A percentile compares a stretch with the other conserved stretches of the same genome.
phyloP scores from a whole-genome alignment of 2,888 invertebrate species.

The Melanostoma scalare region DNA sequence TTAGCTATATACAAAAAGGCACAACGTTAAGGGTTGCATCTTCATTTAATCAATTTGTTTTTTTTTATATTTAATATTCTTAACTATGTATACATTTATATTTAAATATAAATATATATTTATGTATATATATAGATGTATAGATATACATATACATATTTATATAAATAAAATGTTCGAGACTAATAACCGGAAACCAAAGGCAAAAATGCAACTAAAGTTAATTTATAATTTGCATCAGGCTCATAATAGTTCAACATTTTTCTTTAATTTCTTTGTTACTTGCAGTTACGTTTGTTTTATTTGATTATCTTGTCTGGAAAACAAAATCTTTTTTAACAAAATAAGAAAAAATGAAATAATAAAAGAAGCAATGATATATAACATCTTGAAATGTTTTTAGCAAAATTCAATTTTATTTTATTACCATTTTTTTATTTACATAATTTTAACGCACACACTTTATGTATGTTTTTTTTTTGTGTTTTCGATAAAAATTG shows the following conservation, averaged over 20 bases:
- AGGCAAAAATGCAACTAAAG: constrained; percentile 39
- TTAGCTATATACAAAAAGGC: constrained; percentile 32
- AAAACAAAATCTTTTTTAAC: neutral
- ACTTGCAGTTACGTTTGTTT: constrained; percentile 26
- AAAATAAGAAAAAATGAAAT: neutral
- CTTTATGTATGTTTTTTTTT: neutral
- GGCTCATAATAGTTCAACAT: constrained; percentile 38
- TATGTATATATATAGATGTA: constrained; percentile 23
- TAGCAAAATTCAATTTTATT: constrained; percentile 21
- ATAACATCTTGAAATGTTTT: neutral
- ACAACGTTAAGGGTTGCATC: neutral
- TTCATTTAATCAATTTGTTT: no score
- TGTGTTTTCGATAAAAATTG: constrained; percentile 23
- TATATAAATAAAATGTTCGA: constrained; percentile 21
- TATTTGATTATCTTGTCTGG: neutral
- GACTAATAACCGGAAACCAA: constrained; percentile 46
- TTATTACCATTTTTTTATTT: constrained; percentile 9
- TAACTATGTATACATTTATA: constrained; percentile 5
- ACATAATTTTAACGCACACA: constrained; percentile 18
- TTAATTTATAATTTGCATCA: constrained; percentile 39
- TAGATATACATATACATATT: constrained; percentile 9
- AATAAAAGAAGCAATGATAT: constrained; percentile 13
- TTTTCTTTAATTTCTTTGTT: constrained; percentile 17
- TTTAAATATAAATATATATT: constrained; percentile 11
- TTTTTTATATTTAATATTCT: neutral